Evolutionary conservation across 1,140 invertebrate species (phyloP).

Genomic region (Apocrypta bakeri): DNA sequence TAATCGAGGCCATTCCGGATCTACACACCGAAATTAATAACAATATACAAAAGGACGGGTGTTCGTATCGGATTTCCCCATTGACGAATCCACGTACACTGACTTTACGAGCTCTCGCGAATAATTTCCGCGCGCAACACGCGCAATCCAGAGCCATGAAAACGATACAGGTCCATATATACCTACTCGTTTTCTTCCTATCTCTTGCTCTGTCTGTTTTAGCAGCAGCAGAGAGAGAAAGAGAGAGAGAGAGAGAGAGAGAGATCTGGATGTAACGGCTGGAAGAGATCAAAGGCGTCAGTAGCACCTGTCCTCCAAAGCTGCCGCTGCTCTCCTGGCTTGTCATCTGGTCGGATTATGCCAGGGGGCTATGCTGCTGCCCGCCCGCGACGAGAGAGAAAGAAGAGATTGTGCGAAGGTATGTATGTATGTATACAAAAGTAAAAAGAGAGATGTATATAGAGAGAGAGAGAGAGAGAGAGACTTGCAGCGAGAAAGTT

Average conservation of each 20-base stretch:
- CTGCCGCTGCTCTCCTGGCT: conserved; percentile 59
- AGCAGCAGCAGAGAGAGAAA: conserved; percentile 32
- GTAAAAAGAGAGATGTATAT: background rate
- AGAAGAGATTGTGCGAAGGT: background rate
- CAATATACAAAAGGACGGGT: background rate
- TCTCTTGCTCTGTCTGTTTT: conserved; percentile 29
- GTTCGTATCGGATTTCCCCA: background rate
- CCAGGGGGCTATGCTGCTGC: conserved; percentile 58
- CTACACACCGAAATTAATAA: background rate
- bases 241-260: conserved; percentile 6
- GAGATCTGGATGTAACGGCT: conserved; percentile 61
- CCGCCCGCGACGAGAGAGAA: conserved; percentile 21
- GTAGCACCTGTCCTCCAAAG: conserved; percentile 74
- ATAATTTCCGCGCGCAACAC: background rate
- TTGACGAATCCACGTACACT: background rate
- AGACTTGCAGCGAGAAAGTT: background rate
- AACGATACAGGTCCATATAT: conserved; percentile 51
- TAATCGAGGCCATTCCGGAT: no score
- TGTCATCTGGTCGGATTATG: conserved; percentile 71
- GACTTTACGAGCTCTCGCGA: background rate
- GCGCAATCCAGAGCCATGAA: background rate
- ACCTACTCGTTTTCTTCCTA: conserved; percentile 54
- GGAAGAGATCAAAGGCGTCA: conserved; percentile 75
- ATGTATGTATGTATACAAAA: background rate
- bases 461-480: conserved; percentile 18